phyloP scores from a whole-genome alignment of 2,113 vertebrate genomes.

The Xiphias gladius region DNA sequence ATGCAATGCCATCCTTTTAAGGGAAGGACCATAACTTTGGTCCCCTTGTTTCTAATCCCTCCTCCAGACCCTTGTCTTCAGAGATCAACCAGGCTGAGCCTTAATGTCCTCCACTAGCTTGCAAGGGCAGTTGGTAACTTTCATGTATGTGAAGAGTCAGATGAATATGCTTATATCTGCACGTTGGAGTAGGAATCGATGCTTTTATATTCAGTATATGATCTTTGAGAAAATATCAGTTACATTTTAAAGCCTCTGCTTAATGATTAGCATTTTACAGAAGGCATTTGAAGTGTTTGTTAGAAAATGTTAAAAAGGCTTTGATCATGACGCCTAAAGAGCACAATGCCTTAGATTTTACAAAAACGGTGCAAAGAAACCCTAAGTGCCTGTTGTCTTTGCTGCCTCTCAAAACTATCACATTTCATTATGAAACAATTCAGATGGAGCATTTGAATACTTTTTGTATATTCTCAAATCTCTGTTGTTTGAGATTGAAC shows the following conservation, averaged over 20 bases:
- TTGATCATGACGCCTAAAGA: conserved; percentile 74
- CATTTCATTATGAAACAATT: conserved; percentile 76
- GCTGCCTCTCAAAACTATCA: conserved; percentile 72
- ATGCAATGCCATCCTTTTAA: conserved; percentile 75
- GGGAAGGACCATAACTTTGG: conserved; percentile 78
- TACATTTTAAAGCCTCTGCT: conserved; percentile 46
- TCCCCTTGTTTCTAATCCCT: conserved; percentile 77
- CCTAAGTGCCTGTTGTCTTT: conserved; percentile 71
- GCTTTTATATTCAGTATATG: conserved; percentile 48
- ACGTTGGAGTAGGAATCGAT: conserved; percentile 55
- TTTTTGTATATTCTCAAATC: conserved; percentile 73
- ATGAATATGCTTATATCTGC: conserved; percentile 75
- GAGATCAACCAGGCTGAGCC: conserved; percentile 78
- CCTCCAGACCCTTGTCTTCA: conserved; percentile 80
- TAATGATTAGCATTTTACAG: conserved; percentile 66
- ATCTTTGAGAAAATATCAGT: conserved; percentile 67
- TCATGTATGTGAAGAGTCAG: conserved; percentile 71
- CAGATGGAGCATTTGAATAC: conserved; percentile 69
- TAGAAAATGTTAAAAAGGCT: conserved; percentile 66
- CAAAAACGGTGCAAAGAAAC: conserved; percentile 62
- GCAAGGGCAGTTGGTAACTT: conserved; percentile 79
- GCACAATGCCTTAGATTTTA: conserved; percentile 71
- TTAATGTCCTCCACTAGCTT: conserved; percentile 75
- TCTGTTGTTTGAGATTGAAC: conserved; percentile 76
- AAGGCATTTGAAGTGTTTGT: conserved; percentile 74